Evolutionary conservation across 2,113 vertebrate genomes (phyloP), one percentile per base, ranked within the genome.

Genomic region (Hystrix cristata): DNA sequence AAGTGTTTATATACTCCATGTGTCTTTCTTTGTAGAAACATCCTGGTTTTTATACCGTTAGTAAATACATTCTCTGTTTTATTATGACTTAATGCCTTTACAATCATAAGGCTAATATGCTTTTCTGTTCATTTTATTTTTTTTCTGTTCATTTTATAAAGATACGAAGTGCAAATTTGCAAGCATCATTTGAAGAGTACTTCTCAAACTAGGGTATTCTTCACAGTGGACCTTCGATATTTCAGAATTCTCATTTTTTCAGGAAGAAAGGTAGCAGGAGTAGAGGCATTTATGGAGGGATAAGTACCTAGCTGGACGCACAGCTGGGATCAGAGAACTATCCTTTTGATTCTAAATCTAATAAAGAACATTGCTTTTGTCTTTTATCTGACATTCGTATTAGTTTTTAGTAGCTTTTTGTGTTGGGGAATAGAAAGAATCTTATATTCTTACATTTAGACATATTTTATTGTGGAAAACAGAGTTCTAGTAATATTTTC

Each of bases 91-190:
- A 94, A 67, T 87, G 3, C 5, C 29, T 65, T 79, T 87, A 34
- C 38, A 23, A 78, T 27, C 53, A 0, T 82, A 15, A 21, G 7
- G 0, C 10, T 62, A 21, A 18, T 51, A n/a, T 29, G 10, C 38
- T 90, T 92, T 65, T 65, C 16, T 90, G 46, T 89, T 85, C 53
- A 34, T 46, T 93, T 79, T 71, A 19, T 80, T 38, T 38, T 38
- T 90, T 92, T 65, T 65, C 16, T 90, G 46, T 89, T 85, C 53
- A 34, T 46, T 93, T 79, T 71, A 19, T 80, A 38, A 38, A 91
- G 62, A 59, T 74, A 31, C 27, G 27, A 97, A 76, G 74, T 62
- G 43, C 25, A 76, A 82, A 91, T 1, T 29, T 78, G 65, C 0
- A 78, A 25, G 38, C 12, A 31, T 64, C 10, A 12, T 82, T 90